Evolutionary conservation across 2,113 vertebrate genomes (phyloP).

Genomic region (Trachemys scripta): DNA sequence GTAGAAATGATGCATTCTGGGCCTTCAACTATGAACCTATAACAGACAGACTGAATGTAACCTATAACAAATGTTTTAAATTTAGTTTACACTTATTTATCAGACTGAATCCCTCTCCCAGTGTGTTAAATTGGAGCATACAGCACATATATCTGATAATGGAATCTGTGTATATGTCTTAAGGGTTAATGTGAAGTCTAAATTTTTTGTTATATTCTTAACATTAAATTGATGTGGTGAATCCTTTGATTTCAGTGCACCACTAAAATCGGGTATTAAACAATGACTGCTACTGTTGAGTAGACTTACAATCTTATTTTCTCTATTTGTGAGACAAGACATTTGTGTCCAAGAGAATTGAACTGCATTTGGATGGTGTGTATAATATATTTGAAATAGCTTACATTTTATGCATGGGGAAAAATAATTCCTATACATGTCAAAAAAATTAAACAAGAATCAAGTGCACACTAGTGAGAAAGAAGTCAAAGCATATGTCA

Average conservation of each 20-base stretch:
- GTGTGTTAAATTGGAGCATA: background rate
- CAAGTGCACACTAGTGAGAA: fast-evolving
- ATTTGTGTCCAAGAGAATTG: background rate
- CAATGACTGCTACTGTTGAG: background rate
- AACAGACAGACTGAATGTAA: background rate
- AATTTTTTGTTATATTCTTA: background rate
- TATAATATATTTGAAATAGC: background rate
- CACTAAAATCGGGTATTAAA: background rate
- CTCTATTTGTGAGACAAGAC: background rate
- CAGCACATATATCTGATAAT: background rate
- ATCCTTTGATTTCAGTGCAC: background rate
- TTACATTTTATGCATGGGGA: background rate
- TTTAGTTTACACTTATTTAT: background rate
- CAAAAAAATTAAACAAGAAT: background rate
- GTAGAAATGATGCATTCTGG: background rate
- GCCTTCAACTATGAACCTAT: background rate
- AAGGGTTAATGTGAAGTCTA: background rate
- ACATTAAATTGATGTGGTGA: background rate
- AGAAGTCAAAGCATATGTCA: background rate
- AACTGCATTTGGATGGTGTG: background rate
- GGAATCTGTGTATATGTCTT: background rate
- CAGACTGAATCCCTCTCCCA: background rate
- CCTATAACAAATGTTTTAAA: background rate
- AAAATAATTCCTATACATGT: background rate
- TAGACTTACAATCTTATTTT: background rate